Base-by-base conservation (phyloP, 1,140 invertebrate species). In the Zaprionus taronus region DNA sequence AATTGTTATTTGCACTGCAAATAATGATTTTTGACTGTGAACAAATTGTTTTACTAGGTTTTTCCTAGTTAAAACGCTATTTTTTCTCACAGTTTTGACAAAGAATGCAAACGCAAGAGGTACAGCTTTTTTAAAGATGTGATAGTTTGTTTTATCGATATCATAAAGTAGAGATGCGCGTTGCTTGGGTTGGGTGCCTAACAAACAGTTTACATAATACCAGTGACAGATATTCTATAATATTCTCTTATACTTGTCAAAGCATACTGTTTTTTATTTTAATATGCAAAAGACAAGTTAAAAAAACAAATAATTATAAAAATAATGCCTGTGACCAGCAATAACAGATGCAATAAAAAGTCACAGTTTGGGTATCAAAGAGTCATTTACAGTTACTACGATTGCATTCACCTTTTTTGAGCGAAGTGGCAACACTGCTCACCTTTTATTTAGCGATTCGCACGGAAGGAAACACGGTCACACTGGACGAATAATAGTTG, bases 41-140 rank as follows among this genome's bases (percentile, higher is more conserved):
- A n/a, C 6, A 38, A 24, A 14, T 47, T 6, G 36, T 5, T 47
- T 41, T 24, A 11, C n/a, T 56, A 24, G 4, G 11, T 36, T 57
- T 49, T 62, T 67, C 3, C 22, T 2, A 20, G 47, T 20, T 7
- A 17, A 72, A 72, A 56, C 3, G 7, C n/a, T 20, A 28, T 26
- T 72, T 60, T 65, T 31, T 58, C 55, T 72, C 15, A 58, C 61
- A 71, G 68, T 58, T 72, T 75, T 65, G 44, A 61, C 61, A 61
- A 61, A 76, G 31, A 75, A 75, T 44, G 68, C 63, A 57, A 47
- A 66, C 17, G 38, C 15, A 51, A 63, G 26, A 70, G 12, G 34
- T 70, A 70, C 58, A 70, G 67, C 31, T 36, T 70, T 28, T 28
- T n/a, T 15, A 56, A 26, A 24, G 47, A 20, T 51, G 47, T 26